These are phyloP conservation scores for Stictonetta naevosa DNA, from an alignment of 2,113 vertebrate species.

Conservation along the genomic window DNA sequence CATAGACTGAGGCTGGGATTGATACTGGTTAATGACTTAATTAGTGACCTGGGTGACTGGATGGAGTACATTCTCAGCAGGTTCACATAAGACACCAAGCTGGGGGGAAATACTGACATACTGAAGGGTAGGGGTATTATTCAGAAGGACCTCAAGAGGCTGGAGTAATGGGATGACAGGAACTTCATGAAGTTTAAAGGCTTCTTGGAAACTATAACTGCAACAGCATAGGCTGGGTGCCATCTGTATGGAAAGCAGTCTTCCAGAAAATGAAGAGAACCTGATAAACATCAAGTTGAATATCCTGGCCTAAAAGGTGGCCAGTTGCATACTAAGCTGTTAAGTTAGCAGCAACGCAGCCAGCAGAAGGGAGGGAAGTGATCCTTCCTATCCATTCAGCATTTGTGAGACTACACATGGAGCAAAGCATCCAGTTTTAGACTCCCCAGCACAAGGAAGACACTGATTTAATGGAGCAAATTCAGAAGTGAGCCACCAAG, in stretches of 20 bases:
- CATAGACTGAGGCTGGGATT: background rate
- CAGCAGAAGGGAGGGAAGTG: background rate
- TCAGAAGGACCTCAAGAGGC: background rate
- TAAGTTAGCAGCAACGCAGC: background rate
- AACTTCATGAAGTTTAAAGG: background rate
- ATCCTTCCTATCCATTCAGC: background rate
- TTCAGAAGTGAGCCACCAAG: background rate
- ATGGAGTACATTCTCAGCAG: background rate
- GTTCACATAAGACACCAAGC: background rate
- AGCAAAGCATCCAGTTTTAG: background rate
- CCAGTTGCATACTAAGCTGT: background rate
- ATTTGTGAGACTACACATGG: background rate
- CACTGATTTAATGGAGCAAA: background rate
- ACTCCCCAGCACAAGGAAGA: background rate
- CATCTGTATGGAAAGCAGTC: background rate
- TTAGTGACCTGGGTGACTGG: background rate
- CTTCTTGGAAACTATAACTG: background rate
- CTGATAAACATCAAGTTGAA: background rate
- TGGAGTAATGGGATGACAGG: background rate
- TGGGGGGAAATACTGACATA: background rate
- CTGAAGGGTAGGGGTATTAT: background rate
- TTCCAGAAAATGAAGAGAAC: background rate
- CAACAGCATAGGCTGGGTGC: background rate
- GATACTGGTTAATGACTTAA: background rate
- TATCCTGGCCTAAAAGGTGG: background rate